A percentile compares a stretch with the other conserved stretches of the same genome.
phyloP scores from a whole-genome alignment of 2,797 vertebrate genomes.

The Fringilla coelebs region DNA sequence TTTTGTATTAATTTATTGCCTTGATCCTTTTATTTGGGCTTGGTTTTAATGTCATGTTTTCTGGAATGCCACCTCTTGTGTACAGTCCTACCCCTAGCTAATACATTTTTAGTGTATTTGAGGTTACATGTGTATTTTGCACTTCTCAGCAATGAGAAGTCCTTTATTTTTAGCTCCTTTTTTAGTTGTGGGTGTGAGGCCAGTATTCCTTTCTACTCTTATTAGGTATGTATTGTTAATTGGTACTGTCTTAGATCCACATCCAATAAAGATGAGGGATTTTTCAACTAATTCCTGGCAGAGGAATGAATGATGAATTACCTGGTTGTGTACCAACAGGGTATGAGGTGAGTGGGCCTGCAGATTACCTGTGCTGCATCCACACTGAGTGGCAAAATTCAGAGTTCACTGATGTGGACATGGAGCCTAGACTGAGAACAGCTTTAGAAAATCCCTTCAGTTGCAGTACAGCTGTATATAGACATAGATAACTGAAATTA shows the following conservation, averaged over 20 bases:
- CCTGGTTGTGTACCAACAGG: background rate
- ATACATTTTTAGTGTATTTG: background rate
- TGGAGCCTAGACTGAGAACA: background rate
- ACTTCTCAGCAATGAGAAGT: background rate
- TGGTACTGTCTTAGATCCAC: background rate
- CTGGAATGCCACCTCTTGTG: background rate
- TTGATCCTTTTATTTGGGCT: background rate
- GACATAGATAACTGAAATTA: background rate
- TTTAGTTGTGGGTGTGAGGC: background rate
- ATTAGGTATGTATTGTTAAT: rapidly evolving
- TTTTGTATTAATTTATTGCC: background rate
- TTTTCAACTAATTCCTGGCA: background rate
- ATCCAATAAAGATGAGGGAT: background rate
- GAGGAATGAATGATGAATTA: background rate
- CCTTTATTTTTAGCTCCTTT: background rate
- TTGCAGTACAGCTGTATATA: background rate
- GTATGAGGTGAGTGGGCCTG: background rate
- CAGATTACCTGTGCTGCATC: background rate
- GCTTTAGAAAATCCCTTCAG: background rate
- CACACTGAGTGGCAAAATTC: background rate
- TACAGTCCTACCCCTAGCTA: background rate
- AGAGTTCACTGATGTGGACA: background rate
- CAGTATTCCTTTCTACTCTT: background rate
- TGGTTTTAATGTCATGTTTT: background rate
- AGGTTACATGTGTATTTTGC: background rate